These are phyloP conservation scores for Cygnus atratus DNA, from an alignment of 2,113 vertebrate genomes.

Conservation along the genomic window DNA sequence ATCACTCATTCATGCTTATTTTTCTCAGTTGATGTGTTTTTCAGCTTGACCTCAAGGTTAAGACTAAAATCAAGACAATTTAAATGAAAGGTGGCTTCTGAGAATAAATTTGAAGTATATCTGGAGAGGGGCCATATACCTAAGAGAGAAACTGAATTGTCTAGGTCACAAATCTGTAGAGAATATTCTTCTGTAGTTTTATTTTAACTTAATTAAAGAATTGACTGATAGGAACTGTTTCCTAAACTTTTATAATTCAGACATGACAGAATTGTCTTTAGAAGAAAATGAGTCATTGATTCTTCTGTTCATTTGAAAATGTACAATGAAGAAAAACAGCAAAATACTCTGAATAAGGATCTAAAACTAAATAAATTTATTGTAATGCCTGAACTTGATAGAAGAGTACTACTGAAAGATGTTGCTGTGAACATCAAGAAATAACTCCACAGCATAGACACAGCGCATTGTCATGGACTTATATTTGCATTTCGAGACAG, in stretches of 20 bases:
- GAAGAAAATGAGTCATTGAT: neutral
- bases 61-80: neutral
- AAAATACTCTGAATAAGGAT: neutral
- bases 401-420: neutral
- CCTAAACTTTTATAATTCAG: neutral
- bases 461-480: neutral
- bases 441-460: neutral
- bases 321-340: neutral
- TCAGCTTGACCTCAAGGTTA: neutral
- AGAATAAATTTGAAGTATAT: neutral
- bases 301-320: neutral
- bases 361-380: neutral
- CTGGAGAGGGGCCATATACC: neutral
- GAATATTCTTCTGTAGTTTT: neutral
- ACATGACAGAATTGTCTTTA: neutral
- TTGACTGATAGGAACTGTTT: neutral
- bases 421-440: neutral
- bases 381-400: neutral
- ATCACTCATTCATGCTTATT: neutral
- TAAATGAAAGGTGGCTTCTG: neutral
- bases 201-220: neutral
- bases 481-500: neutral
- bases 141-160: neutral
- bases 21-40: neutral
- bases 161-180: neutral